Percentiles rank a stretch among this genome's conserved stretches.
phyloP scores from a whole-genome alignment of 2,797 vertebrate genomes.

The Centropyge bicolor region DNA sequence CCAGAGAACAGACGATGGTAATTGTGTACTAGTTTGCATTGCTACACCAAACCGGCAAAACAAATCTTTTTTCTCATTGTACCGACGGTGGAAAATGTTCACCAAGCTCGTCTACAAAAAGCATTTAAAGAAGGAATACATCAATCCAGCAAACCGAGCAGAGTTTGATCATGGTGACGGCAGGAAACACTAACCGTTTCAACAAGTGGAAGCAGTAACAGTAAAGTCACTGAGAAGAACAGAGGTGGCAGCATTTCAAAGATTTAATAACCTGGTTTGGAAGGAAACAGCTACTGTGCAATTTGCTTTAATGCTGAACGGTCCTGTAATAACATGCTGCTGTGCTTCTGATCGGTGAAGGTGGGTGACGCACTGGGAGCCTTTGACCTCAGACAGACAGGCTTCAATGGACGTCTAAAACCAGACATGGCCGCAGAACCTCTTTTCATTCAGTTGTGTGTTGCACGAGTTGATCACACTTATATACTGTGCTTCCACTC shows the following conservation, averaged over 20 bases:
- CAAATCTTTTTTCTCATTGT: neutral
- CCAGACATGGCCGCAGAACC: neutral
- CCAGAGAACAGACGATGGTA: no score
- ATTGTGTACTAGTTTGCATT: no score
- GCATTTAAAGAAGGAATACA: neutral
- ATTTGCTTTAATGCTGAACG: neutral
- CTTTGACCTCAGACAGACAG: constrained; percentile 10
- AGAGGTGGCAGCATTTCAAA: neutral
- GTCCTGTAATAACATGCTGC: neutral
- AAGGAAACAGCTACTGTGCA: neutral
- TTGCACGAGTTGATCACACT: neutral
- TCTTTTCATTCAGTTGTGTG: neutral
- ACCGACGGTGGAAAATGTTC: neutral
- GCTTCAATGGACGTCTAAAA: neutral
- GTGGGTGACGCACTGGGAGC: neutral
- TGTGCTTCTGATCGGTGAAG: neutral
- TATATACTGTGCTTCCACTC: neutral
- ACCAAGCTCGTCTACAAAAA: neutral
- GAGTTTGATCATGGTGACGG: neutral
- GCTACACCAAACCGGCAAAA: no score
- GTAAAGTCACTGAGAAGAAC: neutral
- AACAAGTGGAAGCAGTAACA: neutral
- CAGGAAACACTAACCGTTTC: neutral
- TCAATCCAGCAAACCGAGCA: neutral
- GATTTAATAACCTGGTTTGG: neutral